A percentile compares a stretch with the other conserved stretches of the same genome.
These are phyloP conservation scores for Oryzias javanicus DNA, from an alignment of 2,113 vertebrate species.

Conservation along the genomic window DNA sequence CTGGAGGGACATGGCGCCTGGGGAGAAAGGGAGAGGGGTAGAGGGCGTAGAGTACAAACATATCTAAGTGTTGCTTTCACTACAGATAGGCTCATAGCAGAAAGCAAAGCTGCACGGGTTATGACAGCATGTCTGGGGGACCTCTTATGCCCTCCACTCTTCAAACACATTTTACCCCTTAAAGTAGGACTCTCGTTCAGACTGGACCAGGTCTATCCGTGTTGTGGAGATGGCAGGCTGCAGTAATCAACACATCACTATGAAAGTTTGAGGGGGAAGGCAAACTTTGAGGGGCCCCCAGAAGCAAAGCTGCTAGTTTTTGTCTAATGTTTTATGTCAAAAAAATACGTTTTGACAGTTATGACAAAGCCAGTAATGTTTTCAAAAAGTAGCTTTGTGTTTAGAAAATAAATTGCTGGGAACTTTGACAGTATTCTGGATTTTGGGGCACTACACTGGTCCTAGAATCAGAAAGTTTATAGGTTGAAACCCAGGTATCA, in stretches of 20 bases:
- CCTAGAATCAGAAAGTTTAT: no score
- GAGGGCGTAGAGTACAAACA: slow-evolving; percentile 79
- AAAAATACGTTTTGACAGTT: background rate
- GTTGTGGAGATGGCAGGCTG: slow-evolving; percentile 14
- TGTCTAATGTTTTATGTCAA: background rate
- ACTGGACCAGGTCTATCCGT: slow-evolving; percentile 42
- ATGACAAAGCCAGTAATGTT: background rate
- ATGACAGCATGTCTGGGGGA: slow-evolving; percentile 78
- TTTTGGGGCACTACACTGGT: no score
- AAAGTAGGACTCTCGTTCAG: slow-evolving; percentile 58
- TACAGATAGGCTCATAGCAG: slow-evolving; percentile 75
- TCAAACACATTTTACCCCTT: slow-evolving; percentile 64
- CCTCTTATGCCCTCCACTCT: slow-evolving; percentile 61
- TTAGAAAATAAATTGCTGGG: background rate
- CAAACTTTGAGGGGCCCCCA: no score
- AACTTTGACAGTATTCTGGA: no score
- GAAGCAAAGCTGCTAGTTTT: background rate
- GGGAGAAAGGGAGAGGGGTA: slow-evolving; percentile 67
- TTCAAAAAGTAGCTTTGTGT: background rate
- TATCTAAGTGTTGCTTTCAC: slow-evolving; percentile 82
- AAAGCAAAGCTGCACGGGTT: slow-evolving; percentile 67
- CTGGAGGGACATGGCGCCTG: slow-evolving; percentile 68
- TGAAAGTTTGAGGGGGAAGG: background rate
- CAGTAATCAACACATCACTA: slow-evolving; percentile 16
- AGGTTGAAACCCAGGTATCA: no score